A percentile compares a stretch with the other conserved stretches of the same genome.
phyloP scores from a whole-genome alignment of 2,113 vertebrate genomes.

The Rana temporaria region DNA sequence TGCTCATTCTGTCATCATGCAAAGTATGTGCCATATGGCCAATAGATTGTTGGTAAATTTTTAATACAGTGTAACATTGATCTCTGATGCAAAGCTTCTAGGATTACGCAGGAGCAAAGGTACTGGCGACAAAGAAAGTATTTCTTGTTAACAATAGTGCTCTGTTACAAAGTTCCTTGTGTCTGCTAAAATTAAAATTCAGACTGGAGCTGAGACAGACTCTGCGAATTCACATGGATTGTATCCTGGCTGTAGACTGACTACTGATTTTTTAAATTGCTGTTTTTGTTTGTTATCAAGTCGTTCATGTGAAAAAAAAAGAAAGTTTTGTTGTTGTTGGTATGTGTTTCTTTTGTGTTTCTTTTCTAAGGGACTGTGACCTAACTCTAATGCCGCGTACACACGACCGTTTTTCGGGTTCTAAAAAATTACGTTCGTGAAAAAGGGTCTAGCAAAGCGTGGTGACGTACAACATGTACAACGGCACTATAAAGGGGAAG shows the following conservation, averaged over 20 bases:
- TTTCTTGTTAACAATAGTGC: slow-evolving; percentile 63
- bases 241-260: not conserved
- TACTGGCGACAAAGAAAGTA: slow-evolving; percentile 63
- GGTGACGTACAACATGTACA: too few relatives aligned
- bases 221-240: slow-evolving; percentile 13
- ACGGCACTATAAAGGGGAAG: too few relatives aligned
- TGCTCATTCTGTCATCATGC: slow-evolving; percentile 73
- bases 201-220: slow-evolving; percentile 51
- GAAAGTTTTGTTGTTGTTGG: too few relatives aligned
- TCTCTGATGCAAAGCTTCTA: slow-evolving; percentile 65
- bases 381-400: too few relatives aligned
- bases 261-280: too few relatives aligned
- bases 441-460: too few relatives aligned
- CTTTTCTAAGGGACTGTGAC: too few relatives aligned
- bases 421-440: too few relatives aligned
- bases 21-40: slow-evolving; percentile 77
- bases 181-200: slow-evolving; percentile 73
- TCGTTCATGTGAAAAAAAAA: too few relatives aligned
- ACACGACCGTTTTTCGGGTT: too few relatives aligned
- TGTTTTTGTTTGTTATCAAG: too few relatives aligned
- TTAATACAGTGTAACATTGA: slow-evolving; percentile 82
- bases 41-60: slow-evolving; percentile 83
- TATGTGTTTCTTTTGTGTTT: too few relatives aligned
- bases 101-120: slow-evolving; percentile 70
- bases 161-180: slow-evolving; percentile 66